Percentiles rank a stretch among this genome's conserved stretches.
Evolutionary conservation across 2,797 vertebrate genomes (phyloP).

Genomic region (Cyprinodon diabolis): DNA sequence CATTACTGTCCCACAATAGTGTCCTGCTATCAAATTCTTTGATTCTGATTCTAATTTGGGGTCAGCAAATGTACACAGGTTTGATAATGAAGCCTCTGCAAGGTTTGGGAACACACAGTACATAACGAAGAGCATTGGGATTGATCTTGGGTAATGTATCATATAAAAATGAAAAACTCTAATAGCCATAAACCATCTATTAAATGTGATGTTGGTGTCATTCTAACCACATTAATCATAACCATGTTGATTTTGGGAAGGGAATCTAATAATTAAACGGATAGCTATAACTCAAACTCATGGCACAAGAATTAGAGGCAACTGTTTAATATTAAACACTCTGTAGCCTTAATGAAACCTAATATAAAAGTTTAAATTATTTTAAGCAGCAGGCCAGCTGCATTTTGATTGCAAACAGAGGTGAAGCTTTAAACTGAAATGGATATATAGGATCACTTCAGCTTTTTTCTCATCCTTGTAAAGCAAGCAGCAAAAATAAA

Average conservation of each 20-base stretch:
- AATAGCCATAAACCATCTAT: slow-evolving; percentile 15
- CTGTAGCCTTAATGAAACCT: neutral
- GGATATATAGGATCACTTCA: slow-evolving; percentile 10
- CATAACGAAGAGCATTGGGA: slow-evolving; percentile 21
- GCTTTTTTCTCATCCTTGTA: slow-evolving; percentile 12
- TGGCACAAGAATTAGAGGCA: neutral
- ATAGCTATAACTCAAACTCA: neutral
- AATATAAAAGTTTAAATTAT: neutral
- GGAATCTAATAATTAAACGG: slow-evolving; percentile 6
- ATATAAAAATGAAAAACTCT: slow-evolving; percentile 2
- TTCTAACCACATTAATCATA: slow-evolving; percentile 22
- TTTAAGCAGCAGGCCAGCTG: slow-evolving; percentile 10
- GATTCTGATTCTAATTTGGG: neutral
- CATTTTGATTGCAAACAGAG: neutral
- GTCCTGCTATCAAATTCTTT: too few relatives aligned
- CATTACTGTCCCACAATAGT: neutral
- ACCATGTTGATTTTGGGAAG: slow-evolving; percentile 19
- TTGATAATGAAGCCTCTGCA: slow-evolving; percentile 23
- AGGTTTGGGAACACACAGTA: slow-evolving; percentile 21
- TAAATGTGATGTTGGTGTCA: slow-evolving; percentile 3
- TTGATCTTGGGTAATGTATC: neutral
- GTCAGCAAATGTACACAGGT: slow-evolving; percentile 25
- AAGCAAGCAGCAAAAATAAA: slow-evolving; percentile 13
- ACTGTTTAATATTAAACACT: neutral
- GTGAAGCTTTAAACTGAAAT: neutral